Evolutionary conservation across 2,888 invertebrate species (phyloP), one percentile per base, ranked within the genome.

Genomic region (Incurvaria masculella): DNA sequence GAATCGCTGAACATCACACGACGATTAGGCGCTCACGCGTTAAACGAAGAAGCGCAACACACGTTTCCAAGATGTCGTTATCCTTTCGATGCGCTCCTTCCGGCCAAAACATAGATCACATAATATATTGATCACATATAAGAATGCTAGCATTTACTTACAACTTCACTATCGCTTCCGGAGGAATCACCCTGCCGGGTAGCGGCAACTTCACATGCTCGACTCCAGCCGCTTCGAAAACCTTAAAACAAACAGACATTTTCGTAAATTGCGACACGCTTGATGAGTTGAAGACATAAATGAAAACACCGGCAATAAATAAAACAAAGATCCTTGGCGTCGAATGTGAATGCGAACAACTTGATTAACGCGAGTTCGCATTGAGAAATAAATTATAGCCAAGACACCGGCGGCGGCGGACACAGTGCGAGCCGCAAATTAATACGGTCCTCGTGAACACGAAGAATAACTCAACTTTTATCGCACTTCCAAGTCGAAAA

Each of bases 171-270:
- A 61, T 65, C 49, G 56, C 46, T 57, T 69, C 64, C 6, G 75
- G 68, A 49, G 78, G 78, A 59, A 76, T 60, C 48, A 68, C 57
- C 51, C 72, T 71, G 49, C 78, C 78, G 16, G 71, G 71, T 59
- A 74, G 67, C 43, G 69, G 63, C 52, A 78, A 70, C 64, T 78
- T 78, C 66, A 61, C 69, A 61, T 76, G 61, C 39, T 59, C 55
- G 50, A 76, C 58, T 46, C 75, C 75, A 41, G 66, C 68, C 48
- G 57, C 53, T 54, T 58, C 51, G 48, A 78, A 61, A 38, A 69
- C 71, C 78, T 78, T 60, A 49, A 72, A 73, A 64, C 56, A 58
- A 60, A 23, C 5, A 27, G 5, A 33, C 33, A 33, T 14, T 14
- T 33, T 33, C 33, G 14, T 33, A 33, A 33, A 33, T 33, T 33